phyloP scores from a whole-genome alignment of 2,888 invertebrate species.

The Hydrotaea cyrtoneurina region DNA sequence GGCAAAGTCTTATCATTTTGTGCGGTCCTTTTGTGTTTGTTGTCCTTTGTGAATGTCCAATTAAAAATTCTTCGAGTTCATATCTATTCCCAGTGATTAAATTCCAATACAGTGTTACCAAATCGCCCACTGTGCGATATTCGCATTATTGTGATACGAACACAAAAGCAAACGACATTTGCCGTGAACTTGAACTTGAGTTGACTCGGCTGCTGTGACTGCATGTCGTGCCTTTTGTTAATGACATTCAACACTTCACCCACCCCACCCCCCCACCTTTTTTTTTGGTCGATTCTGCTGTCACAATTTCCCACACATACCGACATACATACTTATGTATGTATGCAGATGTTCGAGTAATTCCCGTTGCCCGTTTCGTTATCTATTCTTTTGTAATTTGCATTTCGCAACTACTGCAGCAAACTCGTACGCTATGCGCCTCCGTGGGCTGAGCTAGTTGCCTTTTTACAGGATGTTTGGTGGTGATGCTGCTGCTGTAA shows the following conservation, averaged over 20 bases:
- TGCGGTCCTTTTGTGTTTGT: too few species aligned
- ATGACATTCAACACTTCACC: conserved; percentile 34
- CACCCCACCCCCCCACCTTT: too few species aligned
- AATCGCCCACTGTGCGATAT: too few species aligned
- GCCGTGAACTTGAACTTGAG: conserved; percentile 53
- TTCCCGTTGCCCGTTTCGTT: conserved; percentile 12
- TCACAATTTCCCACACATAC: neutral
- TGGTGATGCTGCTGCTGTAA: conserved; percentile 7
- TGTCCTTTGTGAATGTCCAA: too few species aligned
- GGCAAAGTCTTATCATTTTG: too few species aligned
- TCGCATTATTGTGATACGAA: neutral
- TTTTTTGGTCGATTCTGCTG: neutral
- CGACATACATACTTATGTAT: neutral
- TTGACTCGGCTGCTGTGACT: conserved; percentile 11
- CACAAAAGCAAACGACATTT: conserved; percentile 40
- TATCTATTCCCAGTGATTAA: too few species aligned
- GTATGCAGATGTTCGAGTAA: neutral
- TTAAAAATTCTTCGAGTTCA: too few species aligned
- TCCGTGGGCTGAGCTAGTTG: neutral
- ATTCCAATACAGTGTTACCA: too few species aligned
- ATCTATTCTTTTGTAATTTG: conserved; percentile 26
- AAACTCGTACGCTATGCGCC: neutral
- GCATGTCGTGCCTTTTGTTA: conserved; percentile 8
- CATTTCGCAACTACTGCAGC: conserved; percentile 22
- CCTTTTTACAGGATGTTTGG: neutral